Conservation (phyloP, 2,888 invertebrate species). For the Stegana nigrithorax region DNA sequence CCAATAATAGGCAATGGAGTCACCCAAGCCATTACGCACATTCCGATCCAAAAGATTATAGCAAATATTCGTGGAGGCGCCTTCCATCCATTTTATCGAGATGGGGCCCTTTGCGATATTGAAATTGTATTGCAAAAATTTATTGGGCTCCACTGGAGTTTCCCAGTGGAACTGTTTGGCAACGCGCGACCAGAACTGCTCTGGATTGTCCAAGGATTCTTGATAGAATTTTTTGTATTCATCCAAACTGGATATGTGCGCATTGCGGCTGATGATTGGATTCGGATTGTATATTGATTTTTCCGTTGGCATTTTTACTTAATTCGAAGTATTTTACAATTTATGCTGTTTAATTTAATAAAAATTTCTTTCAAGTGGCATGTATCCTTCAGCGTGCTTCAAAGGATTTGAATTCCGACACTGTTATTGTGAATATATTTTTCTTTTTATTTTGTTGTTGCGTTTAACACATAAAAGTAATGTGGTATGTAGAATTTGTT, state of each 20-base stretch:
- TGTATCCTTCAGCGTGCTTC: constrained; percentile 13
- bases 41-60: constrained; percentile 95
- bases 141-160: constrained; percentile 77
- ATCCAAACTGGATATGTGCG: constrained; percentile 77
- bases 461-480: too few relatives aligned
- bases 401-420: background rate
- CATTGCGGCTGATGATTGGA: constrained; percentile 71
- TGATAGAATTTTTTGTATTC: constrained; percentile 87
- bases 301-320: constrained; percentile 73
- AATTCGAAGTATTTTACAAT: too few relatives aligned
- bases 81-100: constrained; percentile 94
- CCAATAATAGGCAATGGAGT: constrained; percentile 95
- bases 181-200: constrained; percentile 92
- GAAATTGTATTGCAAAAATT: constrained; percentile 92
- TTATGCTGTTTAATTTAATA: constrained; percentile 7
- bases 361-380: background rate
- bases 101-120: constrained; percentile 89
- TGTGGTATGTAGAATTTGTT: too few relatives aligned
- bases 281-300: constrained; percentile 73
- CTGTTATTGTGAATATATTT: background rate
- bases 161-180: constrained; percentile 96
- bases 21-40: constrained; percentile 87
- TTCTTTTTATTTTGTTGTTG: background rate
- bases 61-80: constrained; percentile 93
- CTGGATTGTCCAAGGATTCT: constrained; percentile 88